phyloP scores from a whole-genome alignment of 2,888 invertebrate species.

The Taphrorychus bicolor region DNA sequence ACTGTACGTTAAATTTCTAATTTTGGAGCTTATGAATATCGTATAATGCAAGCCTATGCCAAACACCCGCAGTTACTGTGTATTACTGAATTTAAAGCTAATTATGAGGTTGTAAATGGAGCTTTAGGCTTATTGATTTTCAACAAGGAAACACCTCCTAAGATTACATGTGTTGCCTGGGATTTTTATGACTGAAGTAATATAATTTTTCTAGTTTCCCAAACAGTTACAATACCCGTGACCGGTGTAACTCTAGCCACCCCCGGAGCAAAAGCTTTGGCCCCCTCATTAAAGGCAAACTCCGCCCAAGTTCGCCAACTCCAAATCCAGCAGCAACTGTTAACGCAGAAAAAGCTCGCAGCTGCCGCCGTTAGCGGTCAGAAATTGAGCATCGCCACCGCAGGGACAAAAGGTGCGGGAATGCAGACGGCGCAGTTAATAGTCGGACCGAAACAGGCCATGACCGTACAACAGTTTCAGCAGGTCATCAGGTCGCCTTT shows the following conservation, averaged over 20 bases:
- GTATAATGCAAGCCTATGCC: no score
- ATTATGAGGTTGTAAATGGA: no score
- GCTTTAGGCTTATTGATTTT: not conserved
- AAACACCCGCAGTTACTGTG: no score
- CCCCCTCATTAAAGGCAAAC: constrained; percentile 62
- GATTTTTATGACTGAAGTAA: not conserved
- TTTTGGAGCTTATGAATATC: no score
- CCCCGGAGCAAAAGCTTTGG: constrained; percentile 55
- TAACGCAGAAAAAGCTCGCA: constrained; percentile 64
- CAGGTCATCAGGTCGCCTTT: constrained; percentile 66
- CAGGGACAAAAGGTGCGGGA: constrained; percentile 58
- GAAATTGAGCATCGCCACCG: constrained; percentile 68
- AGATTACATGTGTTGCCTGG: not conserved
- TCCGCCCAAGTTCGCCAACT: constrained; percentile 72
- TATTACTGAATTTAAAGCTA: no score
- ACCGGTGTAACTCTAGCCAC: constrained; percentile 61
- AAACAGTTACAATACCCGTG: constrained; percentile 64
- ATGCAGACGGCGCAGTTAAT: constrained; percentile 71
- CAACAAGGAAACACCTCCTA: no score
- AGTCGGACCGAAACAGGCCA: constrained; percentile 68
- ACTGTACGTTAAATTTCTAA: no score
- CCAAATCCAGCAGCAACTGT: constrained; percentile 66
- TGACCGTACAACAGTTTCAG: constrained; percentile 78
- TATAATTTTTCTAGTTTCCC: constrained; percentile 53
- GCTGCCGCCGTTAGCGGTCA: constrained; percentile 57